Percentiles rank a stretch among this genome's conserved stretches.
Conservation (phyloP, 1,140 invertebrate species). For the Steinernema feltiae region DNA sequence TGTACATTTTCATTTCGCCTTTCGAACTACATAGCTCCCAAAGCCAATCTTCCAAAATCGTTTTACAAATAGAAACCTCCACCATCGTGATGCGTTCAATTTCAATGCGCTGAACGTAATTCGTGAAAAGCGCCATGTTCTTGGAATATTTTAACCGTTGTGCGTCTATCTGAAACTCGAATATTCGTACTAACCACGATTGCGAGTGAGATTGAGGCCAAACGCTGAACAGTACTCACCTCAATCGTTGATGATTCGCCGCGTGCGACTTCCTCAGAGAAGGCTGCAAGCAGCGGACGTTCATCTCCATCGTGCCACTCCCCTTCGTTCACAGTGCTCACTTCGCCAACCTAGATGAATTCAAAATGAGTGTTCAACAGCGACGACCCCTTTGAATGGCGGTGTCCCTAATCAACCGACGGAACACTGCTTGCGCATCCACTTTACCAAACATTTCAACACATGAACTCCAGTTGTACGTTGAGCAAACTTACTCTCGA, state of each 20-base stretch:
- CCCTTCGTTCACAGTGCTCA: constrained; percentile 59
- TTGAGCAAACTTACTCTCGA: not conserved
- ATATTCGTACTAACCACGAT: too few species aligned
- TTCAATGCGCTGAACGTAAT: constrained; percentile 15
- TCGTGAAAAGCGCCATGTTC: constrained; percentile 73
- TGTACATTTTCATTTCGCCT: constrained; percentile 97
- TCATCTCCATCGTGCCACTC: constrained; percentile 92
- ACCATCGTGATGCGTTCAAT: constrained; percentile 69
- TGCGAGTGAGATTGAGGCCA: too few species aligned
- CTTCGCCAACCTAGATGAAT: not conserved
- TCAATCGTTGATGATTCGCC: constrained; percentile 9
- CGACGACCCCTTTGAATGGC: not conserved
- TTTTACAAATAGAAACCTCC: constrained; percentile 75
- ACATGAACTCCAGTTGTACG: not conserved
- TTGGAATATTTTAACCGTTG: constrained; percentile 62
- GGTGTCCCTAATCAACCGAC: not conserved
- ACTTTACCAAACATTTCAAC: not conserved
- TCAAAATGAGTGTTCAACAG: not conserved
- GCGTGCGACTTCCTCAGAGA: too few species aligned
- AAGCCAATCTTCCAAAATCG: constrained; percentile 74
- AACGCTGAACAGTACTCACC: not conserved
- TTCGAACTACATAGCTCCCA: constrained; percentile 98
- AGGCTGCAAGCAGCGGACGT: too few species aligned
- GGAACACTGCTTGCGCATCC: not conserved
- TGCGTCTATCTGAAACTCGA: not conserved